These are phyloP conservation scores for sheep (Ovis aries) DNA, from an alignment of 2,113 vertebrate genomes.

Conservation along the genomic window ARS-UI_Ramb_v3.0 NC_056056.1:68890001-68890500, in stretches of 20 bases:
- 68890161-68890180: not conserved
- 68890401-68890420: not conserved
- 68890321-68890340: not conserved
- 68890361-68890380: not conserved
- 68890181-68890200: not conserved
- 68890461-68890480: too few relatives aligned
- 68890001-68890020: not conserved
- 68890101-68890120: not conserved
- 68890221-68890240: not conserved
- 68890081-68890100: not conserved
- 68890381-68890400: not conserved
- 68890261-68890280: not conserved
- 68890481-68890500: too few relatives aligned
- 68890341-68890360: not conserved
- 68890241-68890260: not conserved
- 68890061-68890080: not conserved
- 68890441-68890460: fast-evolving
- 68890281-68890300: not conserved
- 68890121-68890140: not conserved
- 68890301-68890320: not conserved
- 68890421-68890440: not conserved
- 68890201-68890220: not conserved
- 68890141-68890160: not conserved
- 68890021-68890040: not conserved
- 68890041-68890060: not conserved